Base-by-base conservation (phyloP, 2,113 vertebrate species). In the Probosciger aterrimus region DNA sequence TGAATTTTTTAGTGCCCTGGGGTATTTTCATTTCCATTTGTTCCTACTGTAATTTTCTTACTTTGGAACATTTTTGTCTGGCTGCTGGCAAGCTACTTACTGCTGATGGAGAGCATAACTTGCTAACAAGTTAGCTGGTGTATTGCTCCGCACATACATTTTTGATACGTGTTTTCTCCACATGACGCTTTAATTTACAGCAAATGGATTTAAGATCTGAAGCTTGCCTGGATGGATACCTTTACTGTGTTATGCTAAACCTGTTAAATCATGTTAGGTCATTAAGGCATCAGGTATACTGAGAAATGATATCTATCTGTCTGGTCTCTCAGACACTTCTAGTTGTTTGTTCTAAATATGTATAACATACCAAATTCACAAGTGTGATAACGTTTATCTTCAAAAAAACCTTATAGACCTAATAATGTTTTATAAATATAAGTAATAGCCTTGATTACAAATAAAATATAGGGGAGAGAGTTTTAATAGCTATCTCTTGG, bases 121-220 rank as follows among this genome's bases (percentile, higher is more conserved):
- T 5, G 30, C 75, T 33, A 9, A 55, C 39, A 4, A 16, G 11
- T 7, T 2, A 11, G n/a, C 88, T 30, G 46, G 1, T 25, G 20
- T 2, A 3, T 8, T 14, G 47, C 50, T 70, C 41, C 6, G 1
- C 28, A 6, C 2, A 24, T 1, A 6, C 2, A 0, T 30, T 39
- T 50, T 4, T 41, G 47, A 17, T 19, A 1, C 0, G 3, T 19
- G 47, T 30, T 81, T 41, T 39, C 33, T 71, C 10, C 81, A 16
- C 9, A 0, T 1, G 14, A 19, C 25, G 20, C 33, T 12, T 75
- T 30, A 12, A 28, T 60, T 79, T 52, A 39, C 43, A 24, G 57
- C 25, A 74, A 5, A 41, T 8, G 22, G 64, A 10, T 46, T 3
- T 37, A 55, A 20, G 31, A 30, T 25, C 50, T 14, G 35, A 8